Conservation (phyloP, 2,888 invertebrate genomes). For the Epirrhoe tristata region DNA sequence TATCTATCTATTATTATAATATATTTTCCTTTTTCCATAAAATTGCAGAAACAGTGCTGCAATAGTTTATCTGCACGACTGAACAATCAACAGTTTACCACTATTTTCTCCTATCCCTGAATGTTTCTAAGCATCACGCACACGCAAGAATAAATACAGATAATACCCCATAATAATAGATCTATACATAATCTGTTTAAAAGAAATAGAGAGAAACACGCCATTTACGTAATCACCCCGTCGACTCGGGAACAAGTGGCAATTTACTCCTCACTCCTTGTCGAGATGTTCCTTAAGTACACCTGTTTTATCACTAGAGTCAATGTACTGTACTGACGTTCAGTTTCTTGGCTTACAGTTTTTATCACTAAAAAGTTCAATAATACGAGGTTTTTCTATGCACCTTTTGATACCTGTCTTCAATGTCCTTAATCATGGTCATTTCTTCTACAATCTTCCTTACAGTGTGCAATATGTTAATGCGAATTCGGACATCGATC, state of each 20-base stretch:
- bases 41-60: slow-evolving; percentile 15
- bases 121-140: slow-evolving; percentile 35
- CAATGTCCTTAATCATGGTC: background rate
- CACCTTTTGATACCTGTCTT: background rate
- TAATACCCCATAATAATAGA: slow-evolving; percentile 43
- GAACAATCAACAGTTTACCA: slow-evolving; percentile 17
- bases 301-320: slow-evolving; percentile 42
- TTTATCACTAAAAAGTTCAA: slow-evolving; percentile 11
- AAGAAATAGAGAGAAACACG: slow-evolving; percentile 40
- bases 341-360: background rate
- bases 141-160: slow-evolving; percentile 42
- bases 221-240: slow-evolving; percentile 30
- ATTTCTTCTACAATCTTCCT: slow-evolving; percentile 7
- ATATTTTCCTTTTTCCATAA: slow-evolving; percentile 4
- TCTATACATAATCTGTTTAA: slow-evolving; percentile 37
- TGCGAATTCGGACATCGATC: slow-evolving; percentile 23
- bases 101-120: slow-evolving; percentile 24
- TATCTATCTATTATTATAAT: background rate
- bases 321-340: slow-evolving; percentile 23
- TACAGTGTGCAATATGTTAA: slow-evolving; percentile 5
- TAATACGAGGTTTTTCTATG: slow-evolving; percentile 3
- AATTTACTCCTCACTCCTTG: slow-evolving; percentile 39
- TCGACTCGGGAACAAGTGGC: slow-evolving; percentile 31
- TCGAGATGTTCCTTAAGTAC: slow-evolving; percentile 53
- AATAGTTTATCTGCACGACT: slow-evolving; percentile 26